Base-by-base conservation (phyloP, 1,140 invertebrate species). In the Nautilus pompilius region DNA sequence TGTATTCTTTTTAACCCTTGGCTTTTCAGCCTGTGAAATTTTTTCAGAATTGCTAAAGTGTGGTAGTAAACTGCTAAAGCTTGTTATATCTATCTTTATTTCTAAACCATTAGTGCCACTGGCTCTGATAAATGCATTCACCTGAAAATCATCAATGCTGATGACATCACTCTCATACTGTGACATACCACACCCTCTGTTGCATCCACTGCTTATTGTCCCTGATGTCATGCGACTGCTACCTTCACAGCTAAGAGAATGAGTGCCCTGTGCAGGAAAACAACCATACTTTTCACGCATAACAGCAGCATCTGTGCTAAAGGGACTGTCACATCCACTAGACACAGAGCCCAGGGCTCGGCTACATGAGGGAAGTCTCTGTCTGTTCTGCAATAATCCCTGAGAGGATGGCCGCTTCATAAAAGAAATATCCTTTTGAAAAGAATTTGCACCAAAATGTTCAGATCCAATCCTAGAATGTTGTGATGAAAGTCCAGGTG, bases 61-160 rank as follows among this genome's bases (percentile, higher is more conserved):
- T n/a, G n/a, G n/a, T n/a, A n/a, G n/a, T n/a, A n/a, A n/a, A n/a
- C n/a, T n/a, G n/a, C n/a, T n/a, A n/a, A n/a, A n/a, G n/a, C n/a
- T n/a, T n/a, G n/a, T n/a, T 4, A 41, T 53, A 20, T 74, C 70
- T 54, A 74, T 68, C 61, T 77, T 73, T 48, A 77, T 77, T 46
- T 75, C 73, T 28, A 77, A 67, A 36, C 72, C 75, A 59, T 77
- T 77, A 57, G 69, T 69, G 26, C 73, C 75, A 64, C 73, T 73
- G 3, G 73, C 73, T 54, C 75, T 51, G 46, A 77, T 75, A 24
- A 70, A 69, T 26, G 73, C 73, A 67, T 73, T 75, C 65, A 77
- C 68, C 57, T 74, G 71, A 29, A 71, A 69, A 65, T 77, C 73
- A 59, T 77, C 75, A 58, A 77, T 75, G 48, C 68, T 69, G 33